phyloP scores from a whole-genome alignment of 2,888 invertebrate genomes.

The Hedychridium roseum region DNA sequence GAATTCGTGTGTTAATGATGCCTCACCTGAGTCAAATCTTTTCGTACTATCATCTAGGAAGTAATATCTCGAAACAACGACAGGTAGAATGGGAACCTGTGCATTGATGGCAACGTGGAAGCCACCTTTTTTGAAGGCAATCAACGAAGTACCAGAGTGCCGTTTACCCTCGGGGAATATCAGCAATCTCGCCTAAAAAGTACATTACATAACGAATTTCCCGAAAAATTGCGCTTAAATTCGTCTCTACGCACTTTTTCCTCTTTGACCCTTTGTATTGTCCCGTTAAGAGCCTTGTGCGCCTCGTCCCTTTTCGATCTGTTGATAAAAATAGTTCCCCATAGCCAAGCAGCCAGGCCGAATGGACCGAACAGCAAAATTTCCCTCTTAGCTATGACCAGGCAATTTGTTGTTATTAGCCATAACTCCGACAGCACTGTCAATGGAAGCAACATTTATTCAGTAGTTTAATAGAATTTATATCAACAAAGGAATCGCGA shows the following conservation, averaged over 20 bases:
- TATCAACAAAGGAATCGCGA: too few relatives aligned
- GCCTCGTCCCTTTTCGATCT: constrained; percentile 77
- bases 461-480: not conserved
- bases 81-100: constrained; percentile 86
- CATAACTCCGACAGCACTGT: constrained; percentile 79
- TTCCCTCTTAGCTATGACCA: constrained; percentile 85
- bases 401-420: constrained; percentile 82
- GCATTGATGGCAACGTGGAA: constrained; percentile 91
- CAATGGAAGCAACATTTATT: constrained; percentile 10
- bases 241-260: constrained; percentile 70
- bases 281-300: constrained; percentile 76
- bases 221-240: too few relatives aligned
- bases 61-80: constrained; percentile 86
- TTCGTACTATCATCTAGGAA: constrained; percentile 72
- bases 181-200: constrained; percentile 75
- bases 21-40: constrained; percentile 73
- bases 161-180: constrained; percentile 95
- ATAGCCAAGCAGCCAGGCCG: constrained; percentile 85
- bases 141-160: constrained; percentile 75
- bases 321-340: constrained; percentile 90
- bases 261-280: constrained; percentile 72
- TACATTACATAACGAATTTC: constrained; percentile 14
- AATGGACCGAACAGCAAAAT: constrained; percentile 85
- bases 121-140: constrained; percentile 97
- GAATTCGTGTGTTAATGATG: not conserved